Evolutionary conservation across 2,113 vertebrate species (phyloP), one percentile per base, ranked within the genome.

Genomic region (Hydropotes inermis): DNA sequence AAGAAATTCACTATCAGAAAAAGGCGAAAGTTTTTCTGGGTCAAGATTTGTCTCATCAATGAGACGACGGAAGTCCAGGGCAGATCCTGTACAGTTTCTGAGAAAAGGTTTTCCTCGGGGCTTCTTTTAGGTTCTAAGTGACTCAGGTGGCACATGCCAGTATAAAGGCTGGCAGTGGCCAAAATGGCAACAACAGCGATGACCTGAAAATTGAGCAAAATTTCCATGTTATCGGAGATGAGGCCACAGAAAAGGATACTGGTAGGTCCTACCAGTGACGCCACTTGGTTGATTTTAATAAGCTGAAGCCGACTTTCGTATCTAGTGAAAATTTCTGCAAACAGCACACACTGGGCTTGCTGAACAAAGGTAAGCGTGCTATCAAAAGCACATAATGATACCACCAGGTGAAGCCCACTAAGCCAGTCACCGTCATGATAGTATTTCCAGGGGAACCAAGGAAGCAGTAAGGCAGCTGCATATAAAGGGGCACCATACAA

Each of bases 1-100:
- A 99, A 99, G 97, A 99, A 99, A 98, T 99, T 99, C 99, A 99
- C 99, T 0, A 98, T 61, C 36, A 99, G 99, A 94, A 99, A 99
- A 88, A 99, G 82, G 7, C 99, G 78, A 8, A 99, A 99, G 97
- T 99, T 99, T 85, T 98, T 99, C 96, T 99, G 99, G 58, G 97
- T 98, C 85, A 99, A 55, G 84, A 99, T 99, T 98, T 99, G 99
- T 98, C 99, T 99, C 43, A 98, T 99, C 97, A 99, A 28, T 2
- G 96, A 99, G 95, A 98, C 54, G 3, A 99, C 82, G 0, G 98
- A 98, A 25, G 99, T 97, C 98, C 99, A 91, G 8, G 99, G 99
- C 33, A 99, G 94, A 1, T 84, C 85, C 5, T 94, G 64, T 0
- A 98, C 33, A 8, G 86, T 30, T 78, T 95, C 97, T 21, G 79